phyloP scores from a whole-genome alignment of 2,888 invertebrate species.

The Mimumesa dahlbomi region DNA sequence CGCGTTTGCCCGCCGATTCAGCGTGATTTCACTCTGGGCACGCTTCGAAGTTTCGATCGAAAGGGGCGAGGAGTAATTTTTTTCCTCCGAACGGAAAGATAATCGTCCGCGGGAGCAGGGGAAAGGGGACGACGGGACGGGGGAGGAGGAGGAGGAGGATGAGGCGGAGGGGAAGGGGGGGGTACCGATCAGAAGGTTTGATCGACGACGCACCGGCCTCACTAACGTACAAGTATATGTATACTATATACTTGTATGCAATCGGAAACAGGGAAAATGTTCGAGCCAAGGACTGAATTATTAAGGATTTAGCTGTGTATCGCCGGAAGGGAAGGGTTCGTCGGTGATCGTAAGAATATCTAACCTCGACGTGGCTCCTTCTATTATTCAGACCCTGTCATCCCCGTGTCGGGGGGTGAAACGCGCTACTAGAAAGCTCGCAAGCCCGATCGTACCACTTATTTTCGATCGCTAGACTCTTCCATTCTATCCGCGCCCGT shows the following conservation, averaged over 20 bases:
- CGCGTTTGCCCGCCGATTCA: too few species aligned
- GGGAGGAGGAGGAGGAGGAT: neutral
- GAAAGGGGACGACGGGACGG: neutral
- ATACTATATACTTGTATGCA: constrained; percentile 64
- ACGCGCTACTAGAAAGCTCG: constrained; percentile 64
- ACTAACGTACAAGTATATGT: constrained; percentile 4
- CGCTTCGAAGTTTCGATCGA: too few species aligned
- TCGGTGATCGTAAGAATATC: constrained; percentile 76
- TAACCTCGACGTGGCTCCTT: constrained; percentile 69
- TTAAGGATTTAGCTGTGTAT: constrained; percentile 72
- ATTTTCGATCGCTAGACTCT: constrained; percentile 59
- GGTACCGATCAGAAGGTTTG: constrained; percentile 15
- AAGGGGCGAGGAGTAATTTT: too few species aligned
- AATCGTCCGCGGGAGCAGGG: too few species aligned
- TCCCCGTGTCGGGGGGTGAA: constrained; percentile 66
- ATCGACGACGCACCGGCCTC: constrained; percentile 18
- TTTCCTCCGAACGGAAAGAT: too few species aligned
- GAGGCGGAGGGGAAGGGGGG: neutral
- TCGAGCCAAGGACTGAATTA: constrained; percentile 68
- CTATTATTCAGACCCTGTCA: constrained; percentile 76
- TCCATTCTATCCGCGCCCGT: constrained; percentile 31
- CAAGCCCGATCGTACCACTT: constrained; percentile 62
- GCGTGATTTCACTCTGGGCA: too few species aligned
- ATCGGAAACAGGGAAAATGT: constrained; percentile 70
- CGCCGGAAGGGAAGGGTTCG: constrained; percentile 69